Percentiles rank a stretch among this genome's conserved stretches.
phyloP scores from a whole-genome alignment of 2,888 invertebrate species.

The Cylloceria caligata region DNA sequence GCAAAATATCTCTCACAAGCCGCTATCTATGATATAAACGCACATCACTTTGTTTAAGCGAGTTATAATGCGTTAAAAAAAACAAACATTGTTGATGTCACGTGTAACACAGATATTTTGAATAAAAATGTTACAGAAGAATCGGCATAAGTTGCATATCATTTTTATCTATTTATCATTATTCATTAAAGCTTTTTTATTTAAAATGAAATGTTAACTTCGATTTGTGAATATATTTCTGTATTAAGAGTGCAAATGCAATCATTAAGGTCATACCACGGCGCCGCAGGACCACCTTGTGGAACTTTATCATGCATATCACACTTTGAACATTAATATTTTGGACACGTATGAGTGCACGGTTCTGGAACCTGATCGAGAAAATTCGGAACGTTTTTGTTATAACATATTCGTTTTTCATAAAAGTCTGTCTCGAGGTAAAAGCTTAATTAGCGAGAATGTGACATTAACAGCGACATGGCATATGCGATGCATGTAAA shows the following conservation, averaged over 20 bases:
- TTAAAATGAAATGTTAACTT: background rate
- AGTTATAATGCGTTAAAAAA: constrained; percentile 14
- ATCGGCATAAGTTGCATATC: background rate
- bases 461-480: too few species aligned
- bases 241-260: background rate
- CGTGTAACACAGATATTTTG: constrained; percentile 57
- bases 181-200: background rate
- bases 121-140: constrained; percentile 57
- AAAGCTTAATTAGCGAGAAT: too few species aligned
- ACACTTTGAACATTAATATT: too few species aligned
- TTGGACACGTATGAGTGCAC: too few species aligned
- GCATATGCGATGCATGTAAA: too few species aligned
- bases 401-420: too few species aligned
- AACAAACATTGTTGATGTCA: constrained; percentile 40
- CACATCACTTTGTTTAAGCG: constrained; percentile 30
- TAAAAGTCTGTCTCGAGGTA: too few species aligned
- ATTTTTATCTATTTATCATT: background rate
- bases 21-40: constrained; percentile 33
- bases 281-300: too few species aligned
- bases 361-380: too few species aligned
- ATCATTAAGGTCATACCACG: background rate
- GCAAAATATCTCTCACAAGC: constrained; percentile 15
- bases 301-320: too few species aligned
- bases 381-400: too few species aligned
- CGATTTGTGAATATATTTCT: background rate